phyloP scores from a whole-genome alignment of 1,140 invertebrate genomes.

The Eciton burchellii region DNA sequence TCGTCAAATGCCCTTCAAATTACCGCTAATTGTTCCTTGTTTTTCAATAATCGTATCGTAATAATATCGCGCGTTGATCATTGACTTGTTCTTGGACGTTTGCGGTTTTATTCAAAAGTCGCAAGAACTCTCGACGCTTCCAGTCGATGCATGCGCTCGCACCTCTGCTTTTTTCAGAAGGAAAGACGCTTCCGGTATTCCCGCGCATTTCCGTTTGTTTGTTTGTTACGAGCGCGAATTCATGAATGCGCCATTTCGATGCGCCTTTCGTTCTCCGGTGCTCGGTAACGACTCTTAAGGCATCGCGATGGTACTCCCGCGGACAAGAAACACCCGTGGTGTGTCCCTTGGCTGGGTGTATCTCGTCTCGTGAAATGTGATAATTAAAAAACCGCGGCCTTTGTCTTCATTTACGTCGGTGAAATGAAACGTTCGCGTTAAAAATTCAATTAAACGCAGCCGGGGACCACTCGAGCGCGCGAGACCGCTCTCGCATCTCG shows the following conservation, averaged over 20 bases:
- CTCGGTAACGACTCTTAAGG: not conserved
- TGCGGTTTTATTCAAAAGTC: not conserved
- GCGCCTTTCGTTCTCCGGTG: not conserved
- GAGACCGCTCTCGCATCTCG: not conserved
- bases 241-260: conserved; percentile 36
- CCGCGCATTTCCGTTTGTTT: not conserved
- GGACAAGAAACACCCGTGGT: conserved; percentile 36
- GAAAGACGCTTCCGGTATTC: not conserved
- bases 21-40: too few relatives aligned
- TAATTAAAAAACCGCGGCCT: conserved; percentile 72
- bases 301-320: conserved; percentile 5
- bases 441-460: conserved; percentile 71
- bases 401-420: conserved; percentile 70
- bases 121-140: not conserved
- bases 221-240: conserved; percentile 19
- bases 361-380: conserved; percentile 52
- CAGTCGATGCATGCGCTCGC: not conserved
- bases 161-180: not conserved
- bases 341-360: conserved; percentile 23
- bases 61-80: not conserved
- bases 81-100: not conserved
- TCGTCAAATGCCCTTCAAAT: too few relatives aligned
- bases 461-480: not conserved
- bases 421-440: conserved; percentile 69
- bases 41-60: too few relatives aligned